Evolutionary conservation across 2,797 vertebrate species (phyloP).

Genomic region (Etheostoma nigrum): DNA sequence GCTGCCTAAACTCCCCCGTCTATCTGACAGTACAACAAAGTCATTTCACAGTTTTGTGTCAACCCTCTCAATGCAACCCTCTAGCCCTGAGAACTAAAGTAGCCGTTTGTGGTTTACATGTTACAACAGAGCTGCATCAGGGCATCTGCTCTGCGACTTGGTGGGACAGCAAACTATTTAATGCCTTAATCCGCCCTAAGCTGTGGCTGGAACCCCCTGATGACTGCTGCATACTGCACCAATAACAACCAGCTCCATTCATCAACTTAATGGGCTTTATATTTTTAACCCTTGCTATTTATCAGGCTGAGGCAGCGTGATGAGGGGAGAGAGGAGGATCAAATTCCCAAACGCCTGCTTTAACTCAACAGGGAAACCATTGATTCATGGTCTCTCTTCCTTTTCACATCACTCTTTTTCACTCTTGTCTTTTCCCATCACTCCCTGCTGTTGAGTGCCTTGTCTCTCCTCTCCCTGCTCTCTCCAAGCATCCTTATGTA

Average conservation of each 20-base stretch:
- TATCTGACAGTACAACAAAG: constrained; percentile 22
- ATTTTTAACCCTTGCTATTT: constrained; percentile 89
- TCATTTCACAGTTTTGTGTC: constrained; percentile 22
- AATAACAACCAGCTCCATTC: constrained; percentile 82
- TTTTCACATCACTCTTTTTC: constrained; percentile 72
- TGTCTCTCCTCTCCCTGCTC: constrained; percentile 47
- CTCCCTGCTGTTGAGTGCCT: constrained; percentile 67
- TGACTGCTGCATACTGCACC: constrained; percentile 76
- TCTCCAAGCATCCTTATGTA: constrained; percentile 41
- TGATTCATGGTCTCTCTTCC: constrained; percentile 82
- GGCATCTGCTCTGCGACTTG: constrained; percentile 70
- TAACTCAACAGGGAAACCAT: constrained; percentile 68
- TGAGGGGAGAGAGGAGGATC: constrained; percentile 68
- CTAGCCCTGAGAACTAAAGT: constrained; percentile 32
- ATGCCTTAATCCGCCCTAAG: constrained; percentile 84
- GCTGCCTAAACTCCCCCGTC: constrained; percentile 13
- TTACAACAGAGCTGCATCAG: constrained; percentile 52
- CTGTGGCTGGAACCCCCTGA: constrained; percentile 75
- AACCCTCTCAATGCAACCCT: constrained; percentile 1
- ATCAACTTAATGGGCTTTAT: constrained; percentile 87
- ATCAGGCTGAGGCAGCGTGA: constrained; percentile 79
- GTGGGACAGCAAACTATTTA: constrained; percentile 80
- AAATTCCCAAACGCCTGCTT: constrained; percentile 73
- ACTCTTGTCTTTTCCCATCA: constrained; percentile 70
- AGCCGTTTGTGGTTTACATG: constrained; percentile 41